phyloP scores from a whole-genome alignment of 2,888 invertebrate genomes.

The Diploptera punctata region DNA sequence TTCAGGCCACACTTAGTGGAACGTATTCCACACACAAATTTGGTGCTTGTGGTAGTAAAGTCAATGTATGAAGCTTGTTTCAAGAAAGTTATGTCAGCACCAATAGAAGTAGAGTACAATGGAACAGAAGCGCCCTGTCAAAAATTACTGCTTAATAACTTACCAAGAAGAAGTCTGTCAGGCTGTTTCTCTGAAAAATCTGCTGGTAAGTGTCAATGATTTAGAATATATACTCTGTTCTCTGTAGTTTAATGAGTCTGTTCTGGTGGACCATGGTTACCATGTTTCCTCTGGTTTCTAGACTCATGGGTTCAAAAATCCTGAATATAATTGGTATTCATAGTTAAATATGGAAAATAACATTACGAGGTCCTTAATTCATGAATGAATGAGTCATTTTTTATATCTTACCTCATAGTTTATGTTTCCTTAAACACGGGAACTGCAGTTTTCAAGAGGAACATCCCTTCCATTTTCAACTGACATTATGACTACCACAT shows the following conservation, averaged over 20 bases:
- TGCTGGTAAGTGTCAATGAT: not conserved
- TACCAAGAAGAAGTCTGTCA: slow-evolving; percentile 70
- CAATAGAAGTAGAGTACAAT: slow-evolving; percentile 59
- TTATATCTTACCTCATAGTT: no score
- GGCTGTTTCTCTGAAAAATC: slow-evolving; percentile 73
- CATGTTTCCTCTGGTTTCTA: not conserved
- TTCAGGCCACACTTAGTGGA: slow-evolving; percentile 73
- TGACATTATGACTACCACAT: not conserved
- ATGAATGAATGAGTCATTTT: no score
- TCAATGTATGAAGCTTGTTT: slow-evolving; percentile 57
- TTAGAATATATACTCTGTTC: not conserved
- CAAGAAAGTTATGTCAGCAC: slow-evolving; percentile 62
- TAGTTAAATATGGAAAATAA: no score
- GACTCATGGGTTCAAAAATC: not conserved
- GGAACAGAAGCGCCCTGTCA: slow-evolving; percentile 71
- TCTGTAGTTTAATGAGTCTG: not conserved
- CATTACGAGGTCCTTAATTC: no score
- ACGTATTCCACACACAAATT: slow-evolving; percentile 78
- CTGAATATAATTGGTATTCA: not conserved
- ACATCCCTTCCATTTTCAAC: no score
- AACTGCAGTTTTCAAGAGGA: no score
- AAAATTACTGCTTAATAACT: slow-evolving; percentile 72
- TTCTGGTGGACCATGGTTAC: not conserved
- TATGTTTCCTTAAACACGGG: no score
- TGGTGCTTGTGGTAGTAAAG: slow-evolving; percentile 77